A percentile compares a stretch with the other conserved stretches of the same genome.
Conservation (phyloP, 2,113 vertebrate species). For the Phrynocephalus versicolor region DNA sequence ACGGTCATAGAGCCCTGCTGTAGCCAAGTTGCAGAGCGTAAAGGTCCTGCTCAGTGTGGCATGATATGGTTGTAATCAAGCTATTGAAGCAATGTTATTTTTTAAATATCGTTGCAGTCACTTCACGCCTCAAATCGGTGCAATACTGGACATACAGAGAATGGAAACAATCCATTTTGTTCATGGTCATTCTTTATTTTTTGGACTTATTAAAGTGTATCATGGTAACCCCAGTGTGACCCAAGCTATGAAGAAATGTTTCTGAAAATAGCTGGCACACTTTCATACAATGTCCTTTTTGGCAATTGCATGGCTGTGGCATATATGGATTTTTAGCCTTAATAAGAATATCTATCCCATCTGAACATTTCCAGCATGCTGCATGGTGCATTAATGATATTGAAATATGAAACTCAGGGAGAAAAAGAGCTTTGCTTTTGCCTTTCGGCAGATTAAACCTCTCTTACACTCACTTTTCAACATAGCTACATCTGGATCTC, state of each 20-base stretch:
- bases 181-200: neutral
- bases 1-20: neutral
- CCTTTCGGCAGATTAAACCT: constrained; percentile 25
- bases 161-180: neutral
- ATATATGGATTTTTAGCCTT: neutral
- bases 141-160: neutral
- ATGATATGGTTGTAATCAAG: neutral
- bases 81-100: neutral
- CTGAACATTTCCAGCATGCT: constrained; percentile 24
- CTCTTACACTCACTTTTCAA: neutral
- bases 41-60: too few species aligned
- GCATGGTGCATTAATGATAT: constrained; percentile 2
- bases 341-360: neutral
- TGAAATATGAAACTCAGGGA: constrained; percentile 12
- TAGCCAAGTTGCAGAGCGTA: neutral
- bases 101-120: neutral
- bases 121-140: neutral
- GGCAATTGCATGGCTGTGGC: constrained; percentile 13
- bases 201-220: constrained; percentile 34
- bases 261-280: constrained; percentile 43
- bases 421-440: constrained; percentile 25
- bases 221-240: constrained; percentile 17
- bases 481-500: neutral
- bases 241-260: neutral
- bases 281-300: constrained; percentile 15